Conservation (phyloP, 30 jellyfish, hydroid and myxozoan genomes). For the Catostylus mosaicus region DNA sequence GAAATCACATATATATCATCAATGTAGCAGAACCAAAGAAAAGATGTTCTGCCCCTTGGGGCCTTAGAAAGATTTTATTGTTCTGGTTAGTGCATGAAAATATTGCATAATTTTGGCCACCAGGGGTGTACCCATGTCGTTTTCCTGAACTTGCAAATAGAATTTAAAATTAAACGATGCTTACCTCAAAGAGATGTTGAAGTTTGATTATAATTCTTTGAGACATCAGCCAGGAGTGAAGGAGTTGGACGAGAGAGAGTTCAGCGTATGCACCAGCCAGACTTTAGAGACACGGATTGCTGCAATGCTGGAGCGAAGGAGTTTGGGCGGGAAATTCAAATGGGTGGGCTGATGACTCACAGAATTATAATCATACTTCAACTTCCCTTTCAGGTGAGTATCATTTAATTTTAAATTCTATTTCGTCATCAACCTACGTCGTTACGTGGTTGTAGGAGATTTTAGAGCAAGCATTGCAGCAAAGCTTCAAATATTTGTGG, state of each 20-base stretch:
- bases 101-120: no score
- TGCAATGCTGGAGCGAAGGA: conserved; percentile 46
- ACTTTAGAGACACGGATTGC: conserved; percentile 14
- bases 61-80: no score
- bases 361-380: background rate
- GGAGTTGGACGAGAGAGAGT: conserved; percentile 54
- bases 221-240: conserved; percentile 40
- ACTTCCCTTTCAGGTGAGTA: background rate
- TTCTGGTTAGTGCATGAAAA: no score
- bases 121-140: no score
- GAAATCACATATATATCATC: no score
- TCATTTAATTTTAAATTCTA: background rate
- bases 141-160: no score
- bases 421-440: no score
- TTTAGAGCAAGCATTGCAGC: conserved; percentile 53
- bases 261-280: conserved; percentile 39
- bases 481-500: background rate
- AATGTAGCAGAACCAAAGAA: no score
- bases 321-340: conserved; percentile 36
- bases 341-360: conserved; percentile 42
- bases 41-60: no score
- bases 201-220: conserved; percentile 10
- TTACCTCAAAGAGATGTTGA: conserved; percentile 50
- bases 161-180: conserved; percentile 34
- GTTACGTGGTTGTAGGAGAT: no score